Percentiles rank a stretch among this genome's conserved stretches.
phyloP scores from a whole-genome alignment of 2,797 vertebrate species.

The Thalassophryne amazonica region DNA sequence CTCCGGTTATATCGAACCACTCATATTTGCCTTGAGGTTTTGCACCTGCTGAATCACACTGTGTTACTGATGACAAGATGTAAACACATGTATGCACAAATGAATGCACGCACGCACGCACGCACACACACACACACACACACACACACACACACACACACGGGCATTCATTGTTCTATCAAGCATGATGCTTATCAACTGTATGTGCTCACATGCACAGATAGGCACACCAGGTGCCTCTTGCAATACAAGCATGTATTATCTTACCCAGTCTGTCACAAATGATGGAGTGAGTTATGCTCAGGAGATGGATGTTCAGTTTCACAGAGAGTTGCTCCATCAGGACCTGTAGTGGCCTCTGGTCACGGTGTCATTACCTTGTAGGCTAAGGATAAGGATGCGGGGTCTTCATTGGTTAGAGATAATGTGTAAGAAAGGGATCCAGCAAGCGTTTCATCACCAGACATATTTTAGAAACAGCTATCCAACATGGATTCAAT shows the following conservation, averaged over 20 bases:
- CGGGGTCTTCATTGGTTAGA: constrained; percentile 30
- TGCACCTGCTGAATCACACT: constrained; percentile 65
- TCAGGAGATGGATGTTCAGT: constrained; percentile 63
- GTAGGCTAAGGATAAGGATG: constrained; percentile 45
- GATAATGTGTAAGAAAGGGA: constrained; percentile 39
- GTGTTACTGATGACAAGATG: constrained; percentile 39
- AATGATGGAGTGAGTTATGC: constrained; percentile 65
- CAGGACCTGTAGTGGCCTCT: constrained; percentile 37
- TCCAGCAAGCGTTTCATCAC: constrained; percentile 19
- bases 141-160: neutral
- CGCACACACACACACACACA: neutral
- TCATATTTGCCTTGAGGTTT: constrained; percentile 62
- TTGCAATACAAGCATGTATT: constrained; percentile 39
- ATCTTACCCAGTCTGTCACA: constrained; percentile 59
- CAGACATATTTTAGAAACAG: no score
- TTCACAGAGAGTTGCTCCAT: constrained; percentile 58
- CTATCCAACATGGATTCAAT: no score
- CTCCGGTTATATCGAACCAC: constrained; percentile 60
- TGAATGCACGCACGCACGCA: constrained; percentile 1
- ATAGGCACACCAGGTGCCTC: constrained; percentile 9
- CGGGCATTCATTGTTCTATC: constrained; percentile 19
- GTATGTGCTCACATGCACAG: constrained; percentile 16
- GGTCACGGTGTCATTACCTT: constrained; percentile 46
- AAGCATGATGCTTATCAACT: constrained; percentile 37
- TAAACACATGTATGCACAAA: neutral